phyloP scores from a whole-genome alignment of 2,113 vertebrate species.

The Silurus asotus region DNA sequence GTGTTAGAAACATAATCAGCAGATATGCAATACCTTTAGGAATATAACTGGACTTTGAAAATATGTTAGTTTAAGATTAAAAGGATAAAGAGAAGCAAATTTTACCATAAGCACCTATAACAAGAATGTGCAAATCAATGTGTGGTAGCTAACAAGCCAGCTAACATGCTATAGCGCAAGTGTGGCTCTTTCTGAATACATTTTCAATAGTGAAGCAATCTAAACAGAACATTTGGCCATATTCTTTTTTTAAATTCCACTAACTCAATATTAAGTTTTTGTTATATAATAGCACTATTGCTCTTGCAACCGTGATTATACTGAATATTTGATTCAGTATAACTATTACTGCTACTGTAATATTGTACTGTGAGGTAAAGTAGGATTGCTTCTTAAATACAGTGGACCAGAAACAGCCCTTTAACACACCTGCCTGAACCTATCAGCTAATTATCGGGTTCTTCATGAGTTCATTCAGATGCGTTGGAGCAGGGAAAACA shows the following conservation, averaged over 20 bases:
- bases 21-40: background rate
- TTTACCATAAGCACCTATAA: background rate
- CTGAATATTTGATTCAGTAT: background rate
- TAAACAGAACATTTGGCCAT: background rate
- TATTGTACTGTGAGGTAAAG: background rate
- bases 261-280: background rate
- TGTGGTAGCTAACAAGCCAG: background rate
- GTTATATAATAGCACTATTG: background rate
- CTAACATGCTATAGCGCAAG: background rate
- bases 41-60: background rate
- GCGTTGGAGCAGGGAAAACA: background rate
- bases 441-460: slow-evolving; percentile 3
- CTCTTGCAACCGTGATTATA: background rate
- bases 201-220: background rate
- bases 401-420: background rate
- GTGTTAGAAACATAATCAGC: background rate
- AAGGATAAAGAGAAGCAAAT: background rate
- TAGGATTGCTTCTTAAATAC: background rate
- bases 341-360: background rate
- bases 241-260: background rate
- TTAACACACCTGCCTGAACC: background rate
- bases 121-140: background rate
- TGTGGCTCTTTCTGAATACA: background rate
- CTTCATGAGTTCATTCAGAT: slow-evolving; percentile 7
- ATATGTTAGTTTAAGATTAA: background rate